These are phyloP conservation scores for Lasiurus cinereus DNA, from an alignment of 2,113 vertebrate species.

Conservation along the genomic window DNA sequence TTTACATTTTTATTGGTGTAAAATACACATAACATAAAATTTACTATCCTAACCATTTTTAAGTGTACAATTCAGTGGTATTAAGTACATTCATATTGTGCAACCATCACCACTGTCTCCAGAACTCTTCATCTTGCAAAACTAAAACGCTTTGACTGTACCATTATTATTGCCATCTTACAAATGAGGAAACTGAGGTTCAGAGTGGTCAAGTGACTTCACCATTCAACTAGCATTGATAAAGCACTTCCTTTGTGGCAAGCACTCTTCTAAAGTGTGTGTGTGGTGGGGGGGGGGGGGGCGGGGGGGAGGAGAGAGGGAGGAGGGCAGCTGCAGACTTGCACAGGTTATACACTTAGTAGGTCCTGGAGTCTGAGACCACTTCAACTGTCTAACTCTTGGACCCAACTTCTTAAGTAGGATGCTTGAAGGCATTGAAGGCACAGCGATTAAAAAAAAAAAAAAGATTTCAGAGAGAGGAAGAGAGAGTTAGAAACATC, in stretches of 20 bases:
- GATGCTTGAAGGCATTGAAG: background rate
- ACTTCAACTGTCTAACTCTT: background rate
- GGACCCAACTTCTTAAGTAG: background rate
- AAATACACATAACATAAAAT: background rate
- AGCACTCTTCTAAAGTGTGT: background rate
- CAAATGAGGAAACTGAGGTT: constrained; percentile 12
- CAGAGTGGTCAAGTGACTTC: background rate
- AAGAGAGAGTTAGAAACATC: no score
- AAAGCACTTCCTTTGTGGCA: background rate
- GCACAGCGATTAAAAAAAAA: no score
- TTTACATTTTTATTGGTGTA: background rate
- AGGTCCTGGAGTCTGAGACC: background rate
- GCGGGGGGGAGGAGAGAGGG: no score
- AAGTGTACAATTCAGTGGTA: background rate
- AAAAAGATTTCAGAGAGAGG: no score
- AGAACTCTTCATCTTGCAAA: background rate
- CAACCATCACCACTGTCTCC: background rate
- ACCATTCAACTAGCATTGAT: background rate
- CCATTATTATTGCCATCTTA: background rate
- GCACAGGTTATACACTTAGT: background rate
- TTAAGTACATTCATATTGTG: background rate
- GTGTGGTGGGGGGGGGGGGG: no score
- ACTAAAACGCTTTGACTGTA: background rate
- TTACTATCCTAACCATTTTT: background rate
- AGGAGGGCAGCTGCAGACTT: background rate